A percentile compares a stretch with the other conserved stretches of the same genome.
phyloP scores from a whole-genome alignment of 2,888 invertebrate species.

The Dexiosoma caninum region DNA sequence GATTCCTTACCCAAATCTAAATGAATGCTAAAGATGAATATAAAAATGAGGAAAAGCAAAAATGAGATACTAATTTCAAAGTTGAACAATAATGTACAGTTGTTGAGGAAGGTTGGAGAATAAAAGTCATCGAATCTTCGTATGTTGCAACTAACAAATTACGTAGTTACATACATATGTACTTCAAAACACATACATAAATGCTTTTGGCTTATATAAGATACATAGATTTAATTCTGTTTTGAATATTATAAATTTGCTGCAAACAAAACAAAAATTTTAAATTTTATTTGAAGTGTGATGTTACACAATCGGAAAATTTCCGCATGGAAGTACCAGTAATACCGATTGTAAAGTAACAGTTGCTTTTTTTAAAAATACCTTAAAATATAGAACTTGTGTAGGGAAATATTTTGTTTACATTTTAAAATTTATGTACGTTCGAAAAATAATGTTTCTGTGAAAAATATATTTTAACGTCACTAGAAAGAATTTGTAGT shows the following conservation, averaged over 20 bases:
- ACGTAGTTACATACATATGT: too few relatives aligned
- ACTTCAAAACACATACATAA: too few relatives aligned
- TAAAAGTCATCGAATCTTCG: neutral
- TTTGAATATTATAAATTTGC: neutral
- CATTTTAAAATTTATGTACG: too few relatives aligned
- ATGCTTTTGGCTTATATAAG: neutral
- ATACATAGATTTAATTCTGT: neutral
- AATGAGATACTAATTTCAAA: slow-evolving; percentile 4
- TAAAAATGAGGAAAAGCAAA: neutral
- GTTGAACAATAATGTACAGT: neutral
- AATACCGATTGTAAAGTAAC: too few relatives aligned
- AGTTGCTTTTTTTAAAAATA: too few relatives aligned
- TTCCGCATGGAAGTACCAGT: too few relatives aligned
- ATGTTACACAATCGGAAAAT: neutral
- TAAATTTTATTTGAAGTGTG: neutral
- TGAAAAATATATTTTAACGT: too few relatives aligned
- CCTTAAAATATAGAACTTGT: too few relatives aligned
- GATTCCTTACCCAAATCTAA: neutral
- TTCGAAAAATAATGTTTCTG: too few relatives aligned
- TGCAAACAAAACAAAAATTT: neutral
- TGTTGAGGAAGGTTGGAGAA: neutral
- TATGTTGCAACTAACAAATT: too few relatives aligned
- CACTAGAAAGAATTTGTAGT: too few relatives aligned
- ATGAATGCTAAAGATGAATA: neutral
- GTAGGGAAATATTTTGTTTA: too few relatives aligned